Evolutionary conservation across 30 jellyfish, hydroid and myxozoan species (phyloP), one percentile per base, ranked within the genome.

Genomic region (Aurelia aurita complex sp. Pacific): DNA sequence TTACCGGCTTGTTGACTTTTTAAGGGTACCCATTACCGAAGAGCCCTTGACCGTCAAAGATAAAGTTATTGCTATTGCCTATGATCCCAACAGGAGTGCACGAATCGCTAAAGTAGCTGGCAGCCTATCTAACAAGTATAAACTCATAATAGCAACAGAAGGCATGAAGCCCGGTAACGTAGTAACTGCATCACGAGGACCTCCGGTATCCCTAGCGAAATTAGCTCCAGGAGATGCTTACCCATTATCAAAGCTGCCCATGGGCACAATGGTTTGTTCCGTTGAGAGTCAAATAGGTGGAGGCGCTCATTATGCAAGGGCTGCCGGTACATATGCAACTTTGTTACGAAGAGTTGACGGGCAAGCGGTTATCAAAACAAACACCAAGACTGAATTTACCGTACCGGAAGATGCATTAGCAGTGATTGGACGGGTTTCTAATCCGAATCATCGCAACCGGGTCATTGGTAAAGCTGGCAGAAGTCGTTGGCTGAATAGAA

Each of bases 391-490:
- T 23, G 90, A 85, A 67, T 43, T 77, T 40, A 57, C 82, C 17
- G 94, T 96, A 40, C 92, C 94, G 40, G 95, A 61, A 15, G 71
- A 91, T 14, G 86, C 98, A 18, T 53, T 96, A 65, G 99, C 98
- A 19, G 94, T 89, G 52, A 82, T 90, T 67, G 99, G 99, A 33
- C 92, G 97, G 29, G 98, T 86, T 54, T 91, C 98, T 14, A 95
- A 90, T 74, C 67, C 81, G 64, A 77, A 88, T 43, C 92, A 90
- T 66, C 73, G 94, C 32, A 83, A 95, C 73, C 89, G 91, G 76
- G 75, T 91, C 38, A 90, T 95, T 32, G 99, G 99, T 2, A 95
- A 95, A 67, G 99, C 99, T 4, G 99, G 99, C 32, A 91, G 99
- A 55, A 91, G 95, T 72, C 89, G 99, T n/a, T 90, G 99, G 98